Evolutionary conservation across 2,113 vertebrate species (phyloP).

Genomic region (Mastomys natalensis): DNA sequence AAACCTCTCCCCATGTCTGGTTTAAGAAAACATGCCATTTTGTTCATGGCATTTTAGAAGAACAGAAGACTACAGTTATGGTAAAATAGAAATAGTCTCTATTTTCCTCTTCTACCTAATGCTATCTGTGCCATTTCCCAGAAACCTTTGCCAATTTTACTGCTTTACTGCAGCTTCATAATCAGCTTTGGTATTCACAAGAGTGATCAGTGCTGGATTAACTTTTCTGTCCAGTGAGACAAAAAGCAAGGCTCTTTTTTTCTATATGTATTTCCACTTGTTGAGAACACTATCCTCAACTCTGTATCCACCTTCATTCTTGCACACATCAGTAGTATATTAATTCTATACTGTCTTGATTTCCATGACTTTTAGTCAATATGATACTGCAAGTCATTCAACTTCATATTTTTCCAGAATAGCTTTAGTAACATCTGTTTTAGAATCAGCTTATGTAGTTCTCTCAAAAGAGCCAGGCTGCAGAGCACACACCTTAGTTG

Average conservation of each 20-base stretch:
- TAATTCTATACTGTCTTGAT: not conserved
- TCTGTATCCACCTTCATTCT: not conserved
- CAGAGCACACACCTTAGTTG: not conserved
- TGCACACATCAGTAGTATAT: not conserved
- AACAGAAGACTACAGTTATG: not conserved
- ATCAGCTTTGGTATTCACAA: not conserved
- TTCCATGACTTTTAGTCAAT: not conserved
- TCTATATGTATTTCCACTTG: not conserved
- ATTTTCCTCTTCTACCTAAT: not conserved
- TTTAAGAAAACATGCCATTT: not conserved
- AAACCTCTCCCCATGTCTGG: not conserved
- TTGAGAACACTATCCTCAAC: not conserved
- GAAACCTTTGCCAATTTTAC: not conserved
- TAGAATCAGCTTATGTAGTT: not conserved
- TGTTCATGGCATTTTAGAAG: constrained; percentile 5
- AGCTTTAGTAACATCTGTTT: not conserved
- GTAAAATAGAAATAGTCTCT: not conserved
- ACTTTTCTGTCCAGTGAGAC: not conserved
- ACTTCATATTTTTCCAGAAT: constrained; percentile 3
- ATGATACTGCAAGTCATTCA: constrained; percentile 8
- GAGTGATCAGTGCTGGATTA: not conserved
- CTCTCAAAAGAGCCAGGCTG: not conserved
- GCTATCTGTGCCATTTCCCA: not conserved
- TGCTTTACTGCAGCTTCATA: not conserved
- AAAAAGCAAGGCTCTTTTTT: not conserved